A percentile compares a stretch with the other conserved stretches of the same genome.
Conservation (phyloP, 2,797 vertebrate species). For the Darevskia mixta region DNA sequence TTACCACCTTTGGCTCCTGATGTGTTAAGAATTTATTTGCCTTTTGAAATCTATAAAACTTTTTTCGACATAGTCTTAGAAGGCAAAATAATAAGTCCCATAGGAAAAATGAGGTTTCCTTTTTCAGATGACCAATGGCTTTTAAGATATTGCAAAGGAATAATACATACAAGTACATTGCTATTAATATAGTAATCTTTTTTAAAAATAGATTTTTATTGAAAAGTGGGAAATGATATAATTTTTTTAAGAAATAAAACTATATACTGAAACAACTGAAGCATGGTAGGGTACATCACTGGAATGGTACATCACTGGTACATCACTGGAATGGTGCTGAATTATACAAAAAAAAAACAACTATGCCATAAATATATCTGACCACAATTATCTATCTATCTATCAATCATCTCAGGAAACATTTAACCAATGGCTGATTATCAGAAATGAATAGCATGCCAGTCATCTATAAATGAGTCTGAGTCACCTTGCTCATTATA, state of each 20-base stretch:
- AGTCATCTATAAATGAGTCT: neutral
- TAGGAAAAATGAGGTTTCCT: neutral
- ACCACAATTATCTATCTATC: too few species aligned
- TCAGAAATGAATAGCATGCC: neutral
- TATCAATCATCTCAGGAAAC: too few species aligned
- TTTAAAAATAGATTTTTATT: neutral
- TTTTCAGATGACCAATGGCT: neutral
- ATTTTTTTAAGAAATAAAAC: neutral
- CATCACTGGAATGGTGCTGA: neutral
- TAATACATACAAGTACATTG: neutral
- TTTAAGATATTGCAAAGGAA: neutral
- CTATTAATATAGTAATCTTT: neutral
- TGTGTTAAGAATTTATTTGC: conserved; percentile 27
- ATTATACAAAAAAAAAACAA: too few species aligned
- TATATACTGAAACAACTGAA: neutral
- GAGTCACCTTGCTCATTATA: neutral
- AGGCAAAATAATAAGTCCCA: neutral
- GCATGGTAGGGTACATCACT: neutral
- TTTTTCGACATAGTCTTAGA: conserved; percentile 2
- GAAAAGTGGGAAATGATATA: neutral
- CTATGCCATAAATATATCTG: neutral
- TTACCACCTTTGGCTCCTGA: conserved; percentile 5
- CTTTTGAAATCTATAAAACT: conserved; percentile 19
- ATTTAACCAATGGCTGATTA: neutral
- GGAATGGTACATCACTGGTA: neutral